A percentile compares a stretch with the other conserved stretches of the same genome.
Conservation (phyloP, 2,888 invertebrate genomes). For the Callyntrura sp. region DNA sequence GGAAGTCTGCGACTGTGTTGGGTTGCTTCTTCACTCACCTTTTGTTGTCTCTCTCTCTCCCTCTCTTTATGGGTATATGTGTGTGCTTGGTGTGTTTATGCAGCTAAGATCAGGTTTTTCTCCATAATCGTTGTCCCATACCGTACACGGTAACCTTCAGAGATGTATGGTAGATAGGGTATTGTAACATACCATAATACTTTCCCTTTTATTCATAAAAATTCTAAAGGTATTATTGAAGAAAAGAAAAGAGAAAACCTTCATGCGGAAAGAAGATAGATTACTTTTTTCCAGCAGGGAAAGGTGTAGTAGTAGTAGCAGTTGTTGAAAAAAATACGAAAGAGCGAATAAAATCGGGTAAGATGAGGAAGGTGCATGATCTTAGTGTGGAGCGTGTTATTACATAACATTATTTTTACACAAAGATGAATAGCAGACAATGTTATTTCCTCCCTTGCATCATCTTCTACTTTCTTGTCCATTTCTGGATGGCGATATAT, state of each 20-base stretch:
- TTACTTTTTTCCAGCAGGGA: conserved; percentile 64
- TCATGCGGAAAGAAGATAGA: conserved; percentile 77
- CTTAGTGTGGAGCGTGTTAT: conserved; percentile 18
- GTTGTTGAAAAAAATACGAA: conserved; percentile 27
- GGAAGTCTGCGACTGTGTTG: too few relatives aligned
- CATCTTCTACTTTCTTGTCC: conserved; percentile 37
- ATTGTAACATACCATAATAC: conserved; percentile 40
- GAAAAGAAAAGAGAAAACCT: conserved; percentile 57
- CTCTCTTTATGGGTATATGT: background rate
- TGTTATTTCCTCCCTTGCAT: conserved; percentile 57
- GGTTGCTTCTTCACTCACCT: too few relatives aligned
- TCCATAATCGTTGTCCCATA: conserved; percentile 10
- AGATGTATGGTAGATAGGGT: background rate
- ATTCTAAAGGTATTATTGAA: conserved; percentile 68
- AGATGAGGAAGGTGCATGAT: conserved; percentile 48
- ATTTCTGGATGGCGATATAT: background rate
- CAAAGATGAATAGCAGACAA: conserved; percentile 58
- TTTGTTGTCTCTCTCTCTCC: background rate
- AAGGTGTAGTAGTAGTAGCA: background rate
- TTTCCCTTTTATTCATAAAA: conserved; percentile 64
- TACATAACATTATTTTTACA: conserved; percentile 37
- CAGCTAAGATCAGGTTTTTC: conserved; percentile 5
- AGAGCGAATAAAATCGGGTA: conserved; percentile 37
- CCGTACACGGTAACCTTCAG: too few relatives aligned
- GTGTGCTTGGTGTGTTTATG: background rate